These are phyloP conservation scores for Holothuria leucospilota DNA, from an alignment of 53 echinoderm and acorn worm genomes.

Conservation along the genomic window DNA sequence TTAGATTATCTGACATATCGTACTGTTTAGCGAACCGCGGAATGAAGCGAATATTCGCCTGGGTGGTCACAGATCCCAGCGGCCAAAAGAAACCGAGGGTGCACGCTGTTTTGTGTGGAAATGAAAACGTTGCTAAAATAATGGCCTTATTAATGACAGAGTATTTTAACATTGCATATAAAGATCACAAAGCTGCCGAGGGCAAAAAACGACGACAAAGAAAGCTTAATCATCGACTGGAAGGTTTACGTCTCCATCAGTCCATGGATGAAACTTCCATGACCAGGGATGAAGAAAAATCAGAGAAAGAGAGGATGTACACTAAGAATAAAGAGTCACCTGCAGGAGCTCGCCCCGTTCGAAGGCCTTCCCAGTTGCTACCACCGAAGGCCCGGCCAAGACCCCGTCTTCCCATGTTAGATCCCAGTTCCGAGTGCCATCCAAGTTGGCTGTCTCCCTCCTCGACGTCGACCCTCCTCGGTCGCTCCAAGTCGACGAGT, in stretches of 20 bases:
- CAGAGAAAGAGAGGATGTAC: background rate
- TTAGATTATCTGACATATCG: conserved; percentile 47
- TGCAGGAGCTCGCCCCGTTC: background rate
- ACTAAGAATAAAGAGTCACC: background rate
- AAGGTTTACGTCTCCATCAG: conserved; percentile 31
- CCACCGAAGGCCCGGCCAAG: conserved; percentile 29
- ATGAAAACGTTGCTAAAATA: conserved; percentile 56
- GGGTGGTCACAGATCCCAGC: conserved; percentile 55
- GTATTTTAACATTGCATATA: conserved; percentile 66
- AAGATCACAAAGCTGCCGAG: conserved; percentile 44
- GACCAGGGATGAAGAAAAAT: background rate
- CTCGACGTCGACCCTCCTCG: background rate
- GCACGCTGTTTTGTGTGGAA: conserved; percentile 58
- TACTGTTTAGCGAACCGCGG: conserved; percentile 72
- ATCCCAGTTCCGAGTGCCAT: background rate
- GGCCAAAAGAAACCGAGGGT: conserved; percentile 49
- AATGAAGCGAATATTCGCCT: conserved; percentile 65
- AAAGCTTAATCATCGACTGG: conserved; percentile 29
- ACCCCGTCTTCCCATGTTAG: conserved; percentile 30
- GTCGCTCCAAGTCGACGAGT: conserved; percentile 35
- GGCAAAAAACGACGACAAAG: conserved; percentile 5
- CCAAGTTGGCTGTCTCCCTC: background rate
- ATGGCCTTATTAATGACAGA: conserved; percentile 73
- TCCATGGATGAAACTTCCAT: conserved; percentile 30
- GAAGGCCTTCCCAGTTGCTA: background rate